phyloP scores from a whole-genome alignment of 2,888 invertebrate species.

The Neria commutata region DNA sequence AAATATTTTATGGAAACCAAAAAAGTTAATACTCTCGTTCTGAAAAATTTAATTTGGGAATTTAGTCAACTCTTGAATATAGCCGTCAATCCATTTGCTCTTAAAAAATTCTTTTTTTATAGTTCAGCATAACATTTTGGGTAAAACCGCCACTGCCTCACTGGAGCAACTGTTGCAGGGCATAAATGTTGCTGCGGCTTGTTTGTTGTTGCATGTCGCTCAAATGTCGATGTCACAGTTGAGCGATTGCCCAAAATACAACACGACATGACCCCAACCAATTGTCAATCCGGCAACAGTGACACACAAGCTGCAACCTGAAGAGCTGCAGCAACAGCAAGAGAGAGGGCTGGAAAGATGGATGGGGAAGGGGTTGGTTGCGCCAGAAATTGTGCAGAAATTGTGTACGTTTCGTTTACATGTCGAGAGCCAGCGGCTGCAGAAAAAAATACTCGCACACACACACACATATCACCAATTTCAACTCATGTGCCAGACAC shows the following conservation, averaged over 20 bases:
- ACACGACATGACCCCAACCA: slow-evolving; percentile 32
- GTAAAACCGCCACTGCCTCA: neutral
- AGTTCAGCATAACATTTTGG: neutral
- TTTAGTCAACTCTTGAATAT: too few relatives aligned
- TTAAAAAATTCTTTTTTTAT: too few relatives aligned
- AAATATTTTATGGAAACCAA: too few relatives aligned
- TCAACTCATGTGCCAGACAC: slow-evolving; percentile 28
- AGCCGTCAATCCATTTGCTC: too few relatives aligned
- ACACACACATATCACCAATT: slow-evolving; percentile 30
- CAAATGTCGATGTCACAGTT: slow-evolving; percentile 36
- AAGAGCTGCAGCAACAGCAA: slow-evolving; percentile 5
- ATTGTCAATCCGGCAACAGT: slow-evolving; percentile 3
- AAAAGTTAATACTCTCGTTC: too few relatives aligned
- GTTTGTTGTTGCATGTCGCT: slow-evolving; percentile 14
- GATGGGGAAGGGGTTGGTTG: neutral
- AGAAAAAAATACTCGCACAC: neutral
- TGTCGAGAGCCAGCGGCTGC: slow-evolving; percentile 21
- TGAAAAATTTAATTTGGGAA: too few relatives aligned
- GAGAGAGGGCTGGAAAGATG: neutral
- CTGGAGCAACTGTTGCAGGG: neutral
- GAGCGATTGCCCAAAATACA: slow-evolving; percentile 33
- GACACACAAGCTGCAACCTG: slow-evolving; percentile 9
- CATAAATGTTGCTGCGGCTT: neutral
- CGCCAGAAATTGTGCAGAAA: slow-evolving; percentile 16
- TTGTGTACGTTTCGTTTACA: slow-evolving; percentile 22